Evolutionary conservation across 1,140 invertebrate species (phyloP).

Genomic region (Apis mellifera): Amel_HAv3.1 CM009940.2:480001-480500

Average conservation of each 20-base stretch:
- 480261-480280: background rate
- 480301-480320: background rate
- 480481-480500: background rate
- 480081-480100: constrained; percentile 78
- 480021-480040: constrained; percentile 69
- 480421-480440: background rate
- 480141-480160: background rate
- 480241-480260: background rate
- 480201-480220: background rate
- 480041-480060: constrained; percentile 72
- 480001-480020: constrained; percentile 70
- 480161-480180: background rate
- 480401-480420: background rate
- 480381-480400: background rate
- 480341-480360: constrained; percentile 22
- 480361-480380: background rate
- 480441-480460: background rate
- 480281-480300: background rate
- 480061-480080: constrained; percentile 77
- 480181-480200: background rate
- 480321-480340: background rate
- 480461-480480: background rate
- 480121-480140: background rate
- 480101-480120: constrained; percentile 1
- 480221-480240: background rate